Conservation (phyloP, 2,113 vertebrate genomes). For the Pangasianodon hypophthalmus region DNA sequence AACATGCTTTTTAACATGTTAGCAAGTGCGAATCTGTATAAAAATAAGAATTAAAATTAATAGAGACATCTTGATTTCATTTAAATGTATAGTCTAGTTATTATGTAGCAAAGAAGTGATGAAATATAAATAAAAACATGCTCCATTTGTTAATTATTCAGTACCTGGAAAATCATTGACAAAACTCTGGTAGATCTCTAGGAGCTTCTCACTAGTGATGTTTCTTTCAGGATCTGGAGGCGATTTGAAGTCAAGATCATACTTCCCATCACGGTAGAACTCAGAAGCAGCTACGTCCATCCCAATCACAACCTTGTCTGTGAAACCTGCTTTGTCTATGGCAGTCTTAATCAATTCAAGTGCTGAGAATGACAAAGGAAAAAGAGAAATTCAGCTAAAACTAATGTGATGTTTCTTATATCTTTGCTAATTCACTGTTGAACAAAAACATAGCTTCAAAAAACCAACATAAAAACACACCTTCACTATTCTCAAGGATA, state of each 20-base stretch:
- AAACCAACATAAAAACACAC: constrained; percentile 61
- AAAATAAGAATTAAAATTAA: background rate
- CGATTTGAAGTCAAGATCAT: constrained; percentile 96
- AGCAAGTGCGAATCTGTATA: background rate
- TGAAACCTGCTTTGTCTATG: constrained; percentile 92
- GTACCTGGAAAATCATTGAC: constrained; percentile 94
- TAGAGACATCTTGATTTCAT: background rate
- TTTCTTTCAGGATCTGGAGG: constrained; percentile 83
- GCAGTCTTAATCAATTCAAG: constrained; percentile 93
- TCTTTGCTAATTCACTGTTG: background rate
- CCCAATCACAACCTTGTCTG: constrained; percentile 91
- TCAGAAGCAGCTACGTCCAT: constrained; percentile 96
- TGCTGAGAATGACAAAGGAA: constrained; percentile 67
- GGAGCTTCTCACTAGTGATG: constrained; percentile 86
- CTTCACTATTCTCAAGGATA: constrained; percentile 94
- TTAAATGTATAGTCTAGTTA: background rate
- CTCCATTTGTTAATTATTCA: background rate
- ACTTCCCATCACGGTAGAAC: constrained; percentile 91
- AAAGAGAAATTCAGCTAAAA: background rate
- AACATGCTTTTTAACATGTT: background rate
- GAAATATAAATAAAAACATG: background rate
- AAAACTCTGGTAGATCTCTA: constrained; percentile 91
- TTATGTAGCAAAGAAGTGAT: background rate
- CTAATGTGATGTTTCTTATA: background rate
- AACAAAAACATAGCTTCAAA: background rate